These are phyloP conservation scores for Muscicapa adusta DNA, from an alignment of 2,113 vertebrate genomes.

Conservation along the genomic window DNA sequence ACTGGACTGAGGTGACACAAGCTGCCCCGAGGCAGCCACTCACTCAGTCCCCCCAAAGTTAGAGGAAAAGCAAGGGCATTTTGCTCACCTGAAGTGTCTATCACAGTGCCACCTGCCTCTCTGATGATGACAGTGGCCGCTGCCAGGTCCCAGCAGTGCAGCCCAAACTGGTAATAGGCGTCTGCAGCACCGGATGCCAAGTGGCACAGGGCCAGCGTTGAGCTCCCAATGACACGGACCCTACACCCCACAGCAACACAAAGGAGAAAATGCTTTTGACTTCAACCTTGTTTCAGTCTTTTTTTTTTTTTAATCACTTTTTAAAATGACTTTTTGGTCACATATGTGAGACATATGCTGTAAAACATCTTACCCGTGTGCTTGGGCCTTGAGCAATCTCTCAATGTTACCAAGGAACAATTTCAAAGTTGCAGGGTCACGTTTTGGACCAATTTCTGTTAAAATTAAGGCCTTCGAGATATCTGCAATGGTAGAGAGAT, in stretches of 20 bases:
- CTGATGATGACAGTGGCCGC: conserved; percentile 84
- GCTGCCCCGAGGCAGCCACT: not conserved
- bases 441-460: conserved; percentile 85
- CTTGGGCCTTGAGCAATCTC: conserved; percentile 76
- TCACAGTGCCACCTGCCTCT: conserved; percentile 83
- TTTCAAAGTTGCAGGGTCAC: conserved; percentile 81
- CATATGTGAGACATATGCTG: not conserved
- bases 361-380: conserved; percentile 77
- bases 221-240: conserved; percentile 84
- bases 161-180: conserved; percentile 86
- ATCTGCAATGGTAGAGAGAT: conserved; percentile 70
- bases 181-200: conserved; percentile 81
- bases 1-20: not conserved
- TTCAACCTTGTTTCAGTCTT: not conserved
- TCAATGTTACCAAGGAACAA: conserved; percentile 85
- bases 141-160: conserved; percentile 90
- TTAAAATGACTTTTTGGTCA: not conserved
- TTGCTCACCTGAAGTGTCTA: conserved; percentile 84
- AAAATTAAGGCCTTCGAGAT: conserved; percentile 85
- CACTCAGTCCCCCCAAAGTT: not conserved
- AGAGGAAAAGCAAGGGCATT: not conserved
- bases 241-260: conserved; percentile 9
- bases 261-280: not conserved
- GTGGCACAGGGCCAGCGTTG: conserved; percentile 82
- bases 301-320: not conserved